Conservation (phyloP, 2,113 vertebrate genomes). For the Nesospiza acunhae region DNA sequence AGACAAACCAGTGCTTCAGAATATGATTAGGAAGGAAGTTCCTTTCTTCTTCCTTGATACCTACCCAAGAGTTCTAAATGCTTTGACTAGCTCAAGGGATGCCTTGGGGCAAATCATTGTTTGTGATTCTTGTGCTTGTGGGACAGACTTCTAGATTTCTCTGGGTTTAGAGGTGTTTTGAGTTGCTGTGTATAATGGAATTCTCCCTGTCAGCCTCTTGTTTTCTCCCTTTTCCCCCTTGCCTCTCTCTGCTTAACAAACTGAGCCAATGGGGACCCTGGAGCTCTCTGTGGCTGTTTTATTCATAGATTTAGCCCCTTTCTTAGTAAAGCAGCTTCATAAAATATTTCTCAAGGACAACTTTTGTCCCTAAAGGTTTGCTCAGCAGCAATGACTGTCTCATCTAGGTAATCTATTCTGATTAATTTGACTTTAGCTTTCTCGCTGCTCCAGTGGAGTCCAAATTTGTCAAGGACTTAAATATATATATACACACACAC, state of each 20-base stretch:
- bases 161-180: not conserved
- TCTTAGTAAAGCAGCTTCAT: constrained; percentile 26
- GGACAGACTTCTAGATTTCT: not conserved
- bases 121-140: not conserved
- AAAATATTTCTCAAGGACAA: constrained; percentile 76
- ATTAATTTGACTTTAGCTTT: constrained; percentile 74
- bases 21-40: not conserved
- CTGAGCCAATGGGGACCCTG: not conserved
- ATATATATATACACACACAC: not conserved
- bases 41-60: not conserved
- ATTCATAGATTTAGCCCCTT: constrained; percentile 52
- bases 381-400: constrained; percentile 52
- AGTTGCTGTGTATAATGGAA: not conserved
- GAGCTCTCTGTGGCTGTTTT: constrained; percentile 36
- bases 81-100: not conserved
- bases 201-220: not conserved
- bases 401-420: constrained; percentile 71
- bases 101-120: not conserved
- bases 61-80: not conserved
- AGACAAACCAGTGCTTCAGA: not conserved
- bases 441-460: constrained; percentile 67
- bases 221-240: not conserved
- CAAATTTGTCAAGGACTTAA: constrained; percentile 70
- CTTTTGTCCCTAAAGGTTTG: constrained; percentile 60
- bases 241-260: not conserved